Conservation (phyloP, 2,888 invertebrate species). For the Acronicta leporina region DNA sequence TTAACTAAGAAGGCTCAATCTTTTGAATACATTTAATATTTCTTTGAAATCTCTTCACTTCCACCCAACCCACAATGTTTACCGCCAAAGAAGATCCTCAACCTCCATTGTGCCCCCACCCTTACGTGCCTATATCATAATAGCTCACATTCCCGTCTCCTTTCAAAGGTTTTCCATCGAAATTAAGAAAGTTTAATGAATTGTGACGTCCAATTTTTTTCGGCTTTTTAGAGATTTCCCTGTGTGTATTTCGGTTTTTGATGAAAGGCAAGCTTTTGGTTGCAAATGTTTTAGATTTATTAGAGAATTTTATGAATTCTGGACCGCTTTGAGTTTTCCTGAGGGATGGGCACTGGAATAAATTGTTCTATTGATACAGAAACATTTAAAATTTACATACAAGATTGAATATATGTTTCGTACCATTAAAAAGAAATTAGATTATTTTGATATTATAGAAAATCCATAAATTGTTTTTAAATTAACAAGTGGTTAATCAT, state of each 20-base stretch:
- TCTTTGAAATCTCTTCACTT: conserved; percentile 34
- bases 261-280: conserved; percentile 26
- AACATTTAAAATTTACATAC: not conserved
- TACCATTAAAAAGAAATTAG: not conserved
- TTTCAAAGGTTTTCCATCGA: conserved; percentile 57
- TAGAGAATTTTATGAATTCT: conserved; percentile 1
- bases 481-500: too few relatives aligned
- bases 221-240: conserved; percentile 39
- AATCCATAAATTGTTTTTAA: too few relatives aligned
- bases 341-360: conserved; percentile 9
- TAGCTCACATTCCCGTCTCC: conserved; percentile 52
- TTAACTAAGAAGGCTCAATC: conserved; percentile 12
- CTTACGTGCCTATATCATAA: conserved; percentile 48
- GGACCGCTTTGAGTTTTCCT: conserved; percentile 25
- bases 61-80: conserved; percentile 32
- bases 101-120: conserved; percentile 40
- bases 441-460: too few relatives aligned
- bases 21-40: conserved; percentile 32
- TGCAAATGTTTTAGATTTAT: conserved; percentile 2
- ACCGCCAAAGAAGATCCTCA: conserved; percentile 27
- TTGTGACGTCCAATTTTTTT: conserved; percentile 43
- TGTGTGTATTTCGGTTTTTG: conserved; percentile 44
- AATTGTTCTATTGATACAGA: not conserved
- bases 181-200: conserved; percentile 70
- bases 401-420: too few relatives aligned